phyloP scores from a whole-genome alignment of 23 tunicate genomes.

The Styela plicata region DNA sequence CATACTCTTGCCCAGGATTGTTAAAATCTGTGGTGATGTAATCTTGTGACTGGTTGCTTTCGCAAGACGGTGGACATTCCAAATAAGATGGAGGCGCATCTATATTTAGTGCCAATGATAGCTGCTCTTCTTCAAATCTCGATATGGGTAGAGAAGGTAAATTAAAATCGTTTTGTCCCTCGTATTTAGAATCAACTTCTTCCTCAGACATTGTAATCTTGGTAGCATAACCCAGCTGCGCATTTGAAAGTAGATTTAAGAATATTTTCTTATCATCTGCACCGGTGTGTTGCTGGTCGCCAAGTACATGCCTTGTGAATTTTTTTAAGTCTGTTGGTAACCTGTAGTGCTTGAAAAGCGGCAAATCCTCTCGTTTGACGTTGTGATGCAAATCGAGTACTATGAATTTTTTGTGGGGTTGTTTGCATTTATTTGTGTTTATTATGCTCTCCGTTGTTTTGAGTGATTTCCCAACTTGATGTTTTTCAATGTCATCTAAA shows the following conservation, averaged over 20 bases:
- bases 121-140: neutral
- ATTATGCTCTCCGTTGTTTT: neutral
- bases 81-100: neutral
- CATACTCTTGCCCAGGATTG: neutral
- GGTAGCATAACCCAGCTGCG: neutral
- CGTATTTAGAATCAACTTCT: neutral
- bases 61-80: neutral
- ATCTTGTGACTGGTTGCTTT: neutral
- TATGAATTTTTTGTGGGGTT: neutral
- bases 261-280: neutral
- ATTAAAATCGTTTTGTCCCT: neutral
- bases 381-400: neutral
- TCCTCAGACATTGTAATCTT: neutral
- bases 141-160: neutral
- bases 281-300: neutral
- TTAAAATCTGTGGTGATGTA: neutral
- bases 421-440: neutral
- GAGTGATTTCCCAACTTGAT: neutral
- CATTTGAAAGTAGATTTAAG: slow-evolving; percentile 2
- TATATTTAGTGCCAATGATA: neutral
- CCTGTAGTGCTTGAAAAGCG: slow-evolving; percentile 5
- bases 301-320: neutral
- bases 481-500: neutral
- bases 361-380: neutral
- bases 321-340: neutral